Base-by-base conservation (phyloP, 2,797 vertebrate species). In the Oryzias dopingdopingensis region DNA sequence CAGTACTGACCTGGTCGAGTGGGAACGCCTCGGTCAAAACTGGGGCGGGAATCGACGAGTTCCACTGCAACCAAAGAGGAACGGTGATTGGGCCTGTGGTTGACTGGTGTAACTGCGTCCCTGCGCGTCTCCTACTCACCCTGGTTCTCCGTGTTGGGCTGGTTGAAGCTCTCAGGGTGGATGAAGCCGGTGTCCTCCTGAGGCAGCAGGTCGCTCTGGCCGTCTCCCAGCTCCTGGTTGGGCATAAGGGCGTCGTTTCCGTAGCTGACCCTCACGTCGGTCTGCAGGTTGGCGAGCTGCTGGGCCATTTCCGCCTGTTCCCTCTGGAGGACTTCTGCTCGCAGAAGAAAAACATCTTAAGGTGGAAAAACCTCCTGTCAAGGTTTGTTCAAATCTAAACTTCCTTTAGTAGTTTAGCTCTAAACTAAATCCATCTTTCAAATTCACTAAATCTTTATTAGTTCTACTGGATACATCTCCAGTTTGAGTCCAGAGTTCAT, bases 161-260 rank as follows among this genome's bases (percentile, higher is more conserved):
- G 96, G 80, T 96, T 95, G 52, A 96, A 96, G 72, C 92, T 95
- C 80, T 97, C 96, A 0, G 96, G 95, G 84, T 98, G 97, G 90
- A 96, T 91, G 2, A 96, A 96, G 76, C 95, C 94, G 20, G 76
- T 58, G 91, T 69, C 94, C 88, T 88, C 86, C 69, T 94, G 93
- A 1, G 94, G 92, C 70, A 96, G 89, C 58, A 94, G 90, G 70
- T 98, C 95, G 13, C 91, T 93, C 76, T 84, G 86, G 0, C 92
- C 94, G 75, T 96, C 95, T 0, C 94, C 94, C 70, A 95, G 59
- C 69, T 90, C 86, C 79, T 86, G 86, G 50, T 95, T 94, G 0
- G 96, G 97, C 95, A 98, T 96, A 72, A 99, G 94, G 44, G 96
- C 97, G 17, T 99, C 97, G 1, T 99, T 98, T 43, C 97, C 97